Evolutionary conservation across 2,113 vertebrate species (phyloP).

Genomic region (Oreocharis arfaki): DNA sequence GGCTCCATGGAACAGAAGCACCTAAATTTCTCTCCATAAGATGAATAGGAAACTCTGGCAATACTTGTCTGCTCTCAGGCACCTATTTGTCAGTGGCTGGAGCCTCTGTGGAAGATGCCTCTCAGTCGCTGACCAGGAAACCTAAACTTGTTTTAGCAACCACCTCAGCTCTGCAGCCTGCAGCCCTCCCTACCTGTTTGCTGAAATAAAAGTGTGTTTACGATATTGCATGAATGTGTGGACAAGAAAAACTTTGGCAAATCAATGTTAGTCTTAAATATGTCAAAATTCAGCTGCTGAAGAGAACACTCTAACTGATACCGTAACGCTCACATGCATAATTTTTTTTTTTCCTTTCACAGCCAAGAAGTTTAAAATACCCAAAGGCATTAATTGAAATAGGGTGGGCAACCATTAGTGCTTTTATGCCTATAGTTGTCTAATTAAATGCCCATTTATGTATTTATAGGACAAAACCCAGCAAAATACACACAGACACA

Average conservation of each 20-base stretch:
- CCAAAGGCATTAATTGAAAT: not conserved
- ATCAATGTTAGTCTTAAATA: conserved; percentile 25
- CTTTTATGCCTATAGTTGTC: not conserved
- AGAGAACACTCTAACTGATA: not conserved
- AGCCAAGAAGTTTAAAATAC: not conserved
- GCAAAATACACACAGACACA: not conserved
- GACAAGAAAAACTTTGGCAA: not conserved
- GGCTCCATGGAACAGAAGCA: not conserved
- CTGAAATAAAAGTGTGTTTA: not conserved
- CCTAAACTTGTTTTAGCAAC: not conserved
- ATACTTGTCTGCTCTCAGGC: not conserved
- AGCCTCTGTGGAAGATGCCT: not conserved
- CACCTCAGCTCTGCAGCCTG: not conserved
- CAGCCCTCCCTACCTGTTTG: not conserved
- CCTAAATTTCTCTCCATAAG: not conserved
- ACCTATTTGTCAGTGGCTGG: not conserved
- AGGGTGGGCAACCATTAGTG: not conserved
- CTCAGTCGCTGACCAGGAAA: not conserved
- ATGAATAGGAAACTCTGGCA: not conserved
- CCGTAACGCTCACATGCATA: not conserved
- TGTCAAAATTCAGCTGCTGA: not conserved
- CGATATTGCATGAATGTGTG: not conserved
- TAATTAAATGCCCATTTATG: not conserved
- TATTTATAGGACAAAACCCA: not conserved
- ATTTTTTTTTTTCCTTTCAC: not conserved